These are phyloP conservation scores for Drosophila oshimai DNA, from an alignment of 1,140 invertebrate species.

Conservation along the genomic window DNA sequence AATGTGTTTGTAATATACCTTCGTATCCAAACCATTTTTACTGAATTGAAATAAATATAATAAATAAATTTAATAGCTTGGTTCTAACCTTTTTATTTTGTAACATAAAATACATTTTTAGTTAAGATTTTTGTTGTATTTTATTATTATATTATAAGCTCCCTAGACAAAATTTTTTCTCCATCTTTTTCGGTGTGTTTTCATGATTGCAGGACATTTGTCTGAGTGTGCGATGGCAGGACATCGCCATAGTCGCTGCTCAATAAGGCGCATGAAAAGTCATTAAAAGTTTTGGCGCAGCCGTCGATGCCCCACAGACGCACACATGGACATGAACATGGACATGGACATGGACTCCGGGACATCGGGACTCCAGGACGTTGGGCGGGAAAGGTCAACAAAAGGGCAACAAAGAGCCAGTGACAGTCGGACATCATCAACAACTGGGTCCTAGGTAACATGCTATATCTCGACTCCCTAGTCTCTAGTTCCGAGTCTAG, in stretches of 20 bases:
- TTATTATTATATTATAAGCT: too few species aligned
- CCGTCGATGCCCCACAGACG: conserved; percentile 11
- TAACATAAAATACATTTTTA: too few species aligned
- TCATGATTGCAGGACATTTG: not conserved
- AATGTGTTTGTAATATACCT: too few species aligned
- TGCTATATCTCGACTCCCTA: not conserved
- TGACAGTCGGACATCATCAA: conserved; percentile 46
- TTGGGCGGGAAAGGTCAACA: conserved; percentile 51
- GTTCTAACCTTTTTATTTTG: too few species aligned
- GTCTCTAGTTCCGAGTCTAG: conserved; percentile 1
- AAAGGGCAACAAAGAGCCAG: conserved; percentile 53
- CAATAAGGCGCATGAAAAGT: conserved; percentile 71
- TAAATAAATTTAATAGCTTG: too few species aligned
- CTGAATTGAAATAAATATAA: too few species aligned
- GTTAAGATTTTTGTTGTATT: too few species aligned
- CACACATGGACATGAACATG: not conserved
- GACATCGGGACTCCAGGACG: not conserved
- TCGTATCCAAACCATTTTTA: too few species aligned
- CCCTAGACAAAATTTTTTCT: too few species aligned
- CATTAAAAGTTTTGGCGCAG: conserved; percentile 72
- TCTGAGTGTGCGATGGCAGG: not conserved
- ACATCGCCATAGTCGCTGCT: conserved; percentile 29
- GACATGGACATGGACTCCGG: not conserved
- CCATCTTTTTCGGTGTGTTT: too few species aligned
- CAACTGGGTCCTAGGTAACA: conserved; percentile 20